Base-by-base conservation (phyloP, 2,113 vertebrate genomes). In the Sebastes fasciatus region DNA sequence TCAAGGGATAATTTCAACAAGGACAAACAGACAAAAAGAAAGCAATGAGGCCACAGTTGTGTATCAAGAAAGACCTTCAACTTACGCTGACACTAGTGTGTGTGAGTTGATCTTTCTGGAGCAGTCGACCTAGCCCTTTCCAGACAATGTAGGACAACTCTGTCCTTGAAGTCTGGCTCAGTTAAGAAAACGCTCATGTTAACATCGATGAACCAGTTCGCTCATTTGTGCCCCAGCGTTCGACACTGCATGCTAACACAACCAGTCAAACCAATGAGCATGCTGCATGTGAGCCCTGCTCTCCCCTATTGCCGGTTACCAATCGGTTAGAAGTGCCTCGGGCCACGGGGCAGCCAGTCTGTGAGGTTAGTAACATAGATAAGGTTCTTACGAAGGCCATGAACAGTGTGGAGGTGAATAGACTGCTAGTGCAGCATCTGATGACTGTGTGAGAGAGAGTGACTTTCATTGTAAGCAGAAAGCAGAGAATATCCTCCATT, bases 241-340 rank as follows among this genome's bases (percentile, higher is more conserved):
- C 8, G 49, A 81, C 65, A 16, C 66, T 78, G 62, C 74, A 75
- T 58, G 45, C 61, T 70, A 74, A 74, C 76, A 68, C 46, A 76
- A 76, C 55, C 78, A 90, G 89, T 92, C 91, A 91, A 88, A 80
- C 79, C 87, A 66, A 90, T 92, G 91, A 88, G 74, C 83, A 70
- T 49, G 26, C 23, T 60, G 13, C 19, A 68, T 70, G 61, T 87
- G 85, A 92, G 73, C 26, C 57, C 62, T 73, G 64, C 74, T 76
- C 65, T 66, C 8, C 55, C 55, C 66, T 71, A 77, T 86, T 21
- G 62, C 66, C 9, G 4, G 57, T 78, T 79, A 79, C 84, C 83
- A 82, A 84, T 86, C 9, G 54, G 46, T 72, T 72, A 84, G 63
- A 43, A 16, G 51, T 1, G 88, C 86, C 85, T 45, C 10, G 0